These are phyloP conservation scores for Perdita meconis DNA, from an alignment of 2,888 invertebrate genomes.

Conservation along the genomic window DNA sequence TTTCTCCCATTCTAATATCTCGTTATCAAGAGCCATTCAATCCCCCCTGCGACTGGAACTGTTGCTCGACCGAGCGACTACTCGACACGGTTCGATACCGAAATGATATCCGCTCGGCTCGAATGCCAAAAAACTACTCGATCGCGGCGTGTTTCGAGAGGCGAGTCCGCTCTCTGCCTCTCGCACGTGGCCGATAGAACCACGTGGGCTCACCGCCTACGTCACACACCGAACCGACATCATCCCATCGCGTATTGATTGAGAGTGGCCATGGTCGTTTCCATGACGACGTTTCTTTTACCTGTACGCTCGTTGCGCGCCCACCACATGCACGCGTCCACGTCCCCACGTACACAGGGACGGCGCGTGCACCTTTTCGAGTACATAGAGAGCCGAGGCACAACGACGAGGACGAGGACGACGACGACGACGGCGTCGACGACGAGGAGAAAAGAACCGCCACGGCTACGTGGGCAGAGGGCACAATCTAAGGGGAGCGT, in stretches of 20 bases:
- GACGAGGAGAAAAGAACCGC: slow-evolving; percentile 9
- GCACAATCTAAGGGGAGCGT: slow-evolving; percentile 31
- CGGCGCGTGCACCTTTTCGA: slow-evolving; percentile 51
- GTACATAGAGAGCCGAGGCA: slow-evolving; percentile 32
- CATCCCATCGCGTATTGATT: slow-evolving; percentile 83
- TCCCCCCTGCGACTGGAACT: no score
- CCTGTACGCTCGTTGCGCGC: slow-evolving; percentile 75
- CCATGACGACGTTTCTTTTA: slow-evolving; percentile 83
- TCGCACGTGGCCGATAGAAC: slow-evolving; percentile 83
- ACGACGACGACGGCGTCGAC: slow-evolving; percentile 9
- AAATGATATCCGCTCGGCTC: background rate
- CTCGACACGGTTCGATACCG: no score
- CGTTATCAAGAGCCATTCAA: no score
- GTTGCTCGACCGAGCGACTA: no score
- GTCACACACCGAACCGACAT: slow-evolving; percentile 77
- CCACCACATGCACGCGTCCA: slow-evolving; percentile 40
- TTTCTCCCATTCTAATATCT: no score
- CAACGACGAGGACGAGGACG: slow-evolving; percentile 5
- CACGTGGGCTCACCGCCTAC: slow-evolving; percentile 83
- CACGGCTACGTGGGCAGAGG: slow-evolving; percentile 53
- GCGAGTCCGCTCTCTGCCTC: slow-evolving; percentile 3
- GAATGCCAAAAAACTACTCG: slow-evolving; percentile 9
- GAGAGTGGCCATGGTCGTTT: slow-evolving; percentile 84
- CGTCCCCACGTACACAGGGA: background rate
- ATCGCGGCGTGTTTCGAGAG: background rate